These are phyloP conservation scores for Nannospalax galili DNA, from an alignment of 2,113 vertebrate genomes.

Conservation along the genomic window DNA sequence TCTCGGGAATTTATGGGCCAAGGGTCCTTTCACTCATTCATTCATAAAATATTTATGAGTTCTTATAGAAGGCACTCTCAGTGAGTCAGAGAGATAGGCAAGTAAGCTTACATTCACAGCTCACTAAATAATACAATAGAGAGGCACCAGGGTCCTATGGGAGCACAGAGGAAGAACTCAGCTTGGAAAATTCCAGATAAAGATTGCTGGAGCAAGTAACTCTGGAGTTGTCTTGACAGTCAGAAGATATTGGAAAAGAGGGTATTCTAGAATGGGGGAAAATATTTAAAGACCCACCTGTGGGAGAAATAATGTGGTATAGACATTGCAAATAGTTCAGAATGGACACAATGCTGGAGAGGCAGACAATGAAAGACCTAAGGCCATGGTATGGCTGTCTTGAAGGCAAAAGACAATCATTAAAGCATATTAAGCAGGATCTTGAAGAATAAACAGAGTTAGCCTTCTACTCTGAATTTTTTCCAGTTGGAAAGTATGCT, in stretches of 20 bases:
- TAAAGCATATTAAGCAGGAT: background rate
- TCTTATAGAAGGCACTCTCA: background rate
- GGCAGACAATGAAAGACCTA: background rate
- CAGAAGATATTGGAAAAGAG: background rate
- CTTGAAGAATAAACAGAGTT: background rate
- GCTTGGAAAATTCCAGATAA: background rate
- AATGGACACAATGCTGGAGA: background rate
- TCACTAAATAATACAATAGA: background rate
- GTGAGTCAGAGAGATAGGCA: background rate
- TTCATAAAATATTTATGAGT: slow-evolving; percentile 5
- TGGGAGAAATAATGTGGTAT: background rate
- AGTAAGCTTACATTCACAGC: background rate
- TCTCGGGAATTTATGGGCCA: slow-evolving; percentile 21
- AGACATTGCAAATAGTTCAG: background rate
- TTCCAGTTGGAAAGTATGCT: background rate
- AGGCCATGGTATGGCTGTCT: background rate
- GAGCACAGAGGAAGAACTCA: background rate
- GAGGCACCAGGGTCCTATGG: too few species aligned
- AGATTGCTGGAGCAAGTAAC: background rate
- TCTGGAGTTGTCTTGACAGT: background rate
- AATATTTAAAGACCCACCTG: background rate
- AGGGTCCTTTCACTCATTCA: background rate
- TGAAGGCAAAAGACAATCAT: background rate
- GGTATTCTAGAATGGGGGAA: background rate
- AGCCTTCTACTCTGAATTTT: background rate